Conservation (phyloP, 2,888 invertebrate genomes). For the Drosophila imparisetae region DNA sequence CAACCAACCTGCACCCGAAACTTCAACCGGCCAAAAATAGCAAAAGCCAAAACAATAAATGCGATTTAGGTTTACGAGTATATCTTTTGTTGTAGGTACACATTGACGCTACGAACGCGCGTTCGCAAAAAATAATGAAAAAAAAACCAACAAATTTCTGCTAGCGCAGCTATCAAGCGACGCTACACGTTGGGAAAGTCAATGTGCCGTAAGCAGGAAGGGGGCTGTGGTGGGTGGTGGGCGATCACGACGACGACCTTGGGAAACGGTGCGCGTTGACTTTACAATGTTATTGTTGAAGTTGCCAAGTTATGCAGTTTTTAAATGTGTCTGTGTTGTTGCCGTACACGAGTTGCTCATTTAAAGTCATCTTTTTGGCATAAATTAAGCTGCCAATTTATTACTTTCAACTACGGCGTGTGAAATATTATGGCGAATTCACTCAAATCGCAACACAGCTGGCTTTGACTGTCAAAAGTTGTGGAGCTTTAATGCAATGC, state of each 20-base stretch:
- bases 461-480: neutral
- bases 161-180: slow-evolving; percentile 48
- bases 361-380: slow-evolving; percentile 44
- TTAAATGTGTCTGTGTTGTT: slow-evolving; percentile 32
- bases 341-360: slow-evolving; percentile 28
- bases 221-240: slow-evolving; percentile 1
- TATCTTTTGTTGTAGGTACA: slow-evolving; percentile 22
- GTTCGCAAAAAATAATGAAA: slow-evolving; percentile 50
- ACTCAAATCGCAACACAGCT: slow-evolving; percentile 7
- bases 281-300: slow-evolving; percentile 69
- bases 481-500: neutral
- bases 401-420: slow-evolving; percentile 69
- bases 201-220: slow-evolving; percentile 26
- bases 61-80: slow-evolving; percentile 63
- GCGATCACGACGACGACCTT: slow-evolving; percentile 45
- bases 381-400: slow-evolving; percentile 68
- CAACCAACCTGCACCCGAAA: slow-evolving; percentile 58
- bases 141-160: slow-evolving; percentile 36
- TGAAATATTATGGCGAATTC: slow-evolving; percentile 50
- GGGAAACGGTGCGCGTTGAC: slow-evolving; percentile 48
- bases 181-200: slow-evolving; percentile 52
- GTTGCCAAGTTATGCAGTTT: slow-evolving; percentile 74
- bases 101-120: slow-evolving; percentile 50
- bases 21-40: slow-evolving; percentile 55
- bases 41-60: slow-evolving; percentile 63